Conservation (phyloP, 2,888 invertebrate species). For the Nymphalis c-album region DNA sequence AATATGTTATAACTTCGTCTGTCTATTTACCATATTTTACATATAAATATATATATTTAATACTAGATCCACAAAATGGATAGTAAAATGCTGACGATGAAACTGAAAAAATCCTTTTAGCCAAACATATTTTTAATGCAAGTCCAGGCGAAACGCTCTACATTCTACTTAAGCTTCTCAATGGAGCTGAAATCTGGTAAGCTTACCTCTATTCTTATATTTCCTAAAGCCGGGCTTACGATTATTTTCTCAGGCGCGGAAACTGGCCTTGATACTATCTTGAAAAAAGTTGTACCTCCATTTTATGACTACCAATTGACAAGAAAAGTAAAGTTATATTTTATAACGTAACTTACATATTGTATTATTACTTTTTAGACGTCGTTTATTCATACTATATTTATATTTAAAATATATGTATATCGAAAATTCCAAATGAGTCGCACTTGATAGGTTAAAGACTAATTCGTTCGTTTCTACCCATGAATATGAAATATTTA, state of each 20-base stretch:
- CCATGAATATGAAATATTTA: no score
- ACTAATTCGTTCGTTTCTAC: no score
- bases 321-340: background rate
- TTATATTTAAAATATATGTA: no score
- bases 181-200: constrained; percentile 37
- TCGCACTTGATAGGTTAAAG: no score
- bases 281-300: constrained; percentile 26
- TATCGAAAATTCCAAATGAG: no score
- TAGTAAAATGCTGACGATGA: constrained; percentile 7
- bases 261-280: constrained; percentile 31
- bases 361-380: background rate
- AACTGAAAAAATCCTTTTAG: constrained; percentile 21
- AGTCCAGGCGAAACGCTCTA: constrained; percentile 31
- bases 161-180: constrained; percentile 38
- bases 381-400: background rate
- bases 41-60: no score
- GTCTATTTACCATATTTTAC: no score
- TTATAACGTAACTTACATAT: background rate
- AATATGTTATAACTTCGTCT: no score
- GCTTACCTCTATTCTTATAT: constrained; percentile 38
- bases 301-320: constrained; percentile 21
- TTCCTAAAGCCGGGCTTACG: constrained; percentile 33
- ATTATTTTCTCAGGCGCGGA: constrained; percentile 30
- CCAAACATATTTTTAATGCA: constrained; percentile 33
- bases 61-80: no score